Evolutionary conservation across 2,113 vertebrate genomes (phyloP).

Genomic region (Oceanodroma tethys): DNA sequence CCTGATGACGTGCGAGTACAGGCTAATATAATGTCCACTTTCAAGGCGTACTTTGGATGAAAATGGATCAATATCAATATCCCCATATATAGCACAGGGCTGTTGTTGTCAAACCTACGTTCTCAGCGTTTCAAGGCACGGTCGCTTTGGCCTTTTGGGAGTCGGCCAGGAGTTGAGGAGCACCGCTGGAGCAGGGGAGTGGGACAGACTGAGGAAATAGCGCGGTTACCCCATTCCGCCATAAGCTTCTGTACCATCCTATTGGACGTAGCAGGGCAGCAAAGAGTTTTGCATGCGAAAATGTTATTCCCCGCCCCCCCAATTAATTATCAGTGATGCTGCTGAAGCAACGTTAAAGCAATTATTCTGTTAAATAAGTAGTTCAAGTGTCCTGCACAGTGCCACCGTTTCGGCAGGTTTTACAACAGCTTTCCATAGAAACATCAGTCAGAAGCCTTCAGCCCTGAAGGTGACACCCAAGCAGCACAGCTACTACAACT

Average conservation of each 20-base stretch:
- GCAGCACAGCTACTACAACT: neutral
- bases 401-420: neutral
- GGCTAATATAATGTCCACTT: accelerated
- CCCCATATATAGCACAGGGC: accelerated
- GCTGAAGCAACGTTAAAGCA: neutral
- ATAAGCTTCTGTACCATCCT: neutral
- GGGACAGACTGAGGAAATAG: neutral
- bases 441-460: neutral
- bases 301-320: accelerated
- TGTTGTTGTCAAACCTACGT: neutral
- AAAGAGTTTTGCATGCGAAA: neutral
- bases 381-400: neutral
- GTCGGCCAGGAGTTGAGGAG: neutral
- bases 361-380: neutral
- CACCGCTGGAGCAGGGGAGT: neutral
- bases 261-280: neutral
- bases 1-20: accelerated
- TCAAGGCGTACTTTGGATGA: neutral
- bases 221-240: accelerated
- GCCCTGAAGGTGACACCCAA: neutral
- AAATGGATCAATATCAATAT: neutral
- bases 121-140: neutral
- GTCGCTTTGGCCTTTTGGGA: neutral
- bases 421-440: neutral
- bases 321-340: neutral